Conservation (phyloP, 2,888 invertebrate genomes). For the Nasonia oneida region DNA sequence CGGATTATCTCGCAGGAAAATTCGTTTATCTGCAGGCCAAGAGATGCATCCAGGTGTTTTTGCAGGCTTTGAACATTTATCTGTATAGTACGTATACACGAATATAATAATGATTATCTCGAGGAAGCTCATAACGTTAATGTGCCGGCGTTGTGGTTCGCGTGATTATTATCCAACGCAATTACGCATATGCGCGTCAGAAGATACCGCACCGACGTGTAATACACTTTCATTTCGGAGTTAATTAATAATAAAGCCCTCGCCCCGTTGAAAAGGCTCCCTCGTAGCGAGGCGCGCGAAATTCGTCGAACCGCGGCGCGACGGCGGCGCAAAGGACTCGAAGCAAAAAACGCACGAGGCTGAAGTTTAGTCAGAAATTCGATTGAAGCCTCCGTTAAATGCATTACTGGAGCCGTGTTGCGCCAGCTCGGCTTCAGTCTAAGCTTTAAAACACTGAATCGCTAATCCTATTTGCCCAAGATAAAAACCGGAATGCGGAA, state of each 20-base stretch:
- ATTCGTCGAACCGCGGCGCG: background rate
- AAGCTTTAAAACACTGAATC: conserved; percentile 47
- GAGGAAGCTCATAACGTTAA: background rate
- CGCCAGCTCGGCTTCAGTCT: background rate
- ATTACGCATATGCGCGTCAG: background rate
- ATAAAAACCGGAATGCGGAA: conserved; percentile 26
- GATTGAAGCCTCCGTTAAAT: conserved; percentile 50
- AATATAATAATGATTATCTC: background rate
- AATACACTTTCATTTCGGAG: background rate
- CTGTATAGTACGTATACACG: background rate
- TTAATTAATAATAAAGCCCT: conserved; percentile 28
- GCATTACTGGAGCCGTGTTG: conserved; percentile 6
- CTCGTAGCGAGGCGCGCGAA: background rate
- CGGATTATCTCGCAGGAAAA: too few species aligned
- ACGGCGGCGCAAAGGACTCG: background rate
- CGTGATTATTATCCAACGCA: background rate
- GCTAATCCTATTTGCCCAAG: conserved; percentile 42
- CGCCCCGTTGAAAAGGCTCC: background rate
- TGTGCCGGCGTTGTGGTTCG: background rate
- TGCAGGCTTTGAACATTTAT: background rate
- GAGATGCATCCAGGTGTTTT: background rate
- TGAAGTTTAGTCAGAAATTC: conserved; percentile 42
- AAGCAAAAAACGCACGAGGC: background rate
- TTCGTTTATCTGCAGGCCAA: background rate
- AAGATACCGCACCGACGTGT: too few species aligned